Conservation (phyloP, 2,888 invertebrate genomes). For the Drepanosiphum platanoidis region DNA sequence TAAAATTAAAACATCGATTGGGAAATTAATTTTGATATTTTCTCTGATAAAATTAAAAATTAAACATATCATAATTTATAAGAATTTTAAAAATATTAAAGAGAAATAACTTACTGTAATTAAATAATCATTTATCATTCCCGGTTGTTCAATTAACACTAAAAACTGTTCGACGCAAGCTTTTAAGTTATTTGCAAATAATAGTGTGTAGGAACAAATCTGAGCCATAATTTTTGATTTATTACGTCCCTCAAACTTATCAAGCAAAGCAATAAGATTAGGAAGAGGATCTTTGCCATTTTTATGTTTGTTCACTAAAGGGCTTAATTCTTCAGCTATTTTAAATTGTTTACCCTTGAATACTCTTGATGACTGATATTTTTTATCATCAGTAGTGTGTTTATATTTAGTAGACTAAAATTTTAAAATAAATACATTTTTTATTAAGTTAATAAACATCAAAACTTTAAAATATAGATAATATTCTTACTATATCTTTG, state of each 20-base stretch:
- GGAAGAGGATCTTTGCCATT: constrained; percentile 27
- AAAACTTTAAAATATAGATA: background rate
- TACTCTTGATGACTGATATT: background rate
- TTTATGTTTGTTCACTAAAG: constrained; percentile 11
- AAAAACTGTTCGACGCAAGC: constrained; percentile 22
- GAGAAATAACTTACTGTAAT: background rate
- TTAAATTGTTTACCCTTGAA: background rate
- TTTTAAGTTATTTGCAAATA: constrained; percentile 28
- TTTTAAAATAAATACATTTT: constrained; percentile 4
- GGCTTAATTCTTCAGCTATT: background rate
- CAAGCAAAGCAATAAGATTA: background rate
- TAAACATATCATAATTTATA: constrained; percentile 33
- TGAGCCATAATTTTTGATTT: constrained; percentile 28
- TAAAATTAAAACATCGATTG: background rate
- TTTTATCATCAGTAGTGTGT: background rate
- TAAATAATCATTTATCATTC: constrained; percentile 2
- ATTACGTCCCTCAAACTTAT: background rate
- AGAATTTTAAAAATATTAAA: background rate
- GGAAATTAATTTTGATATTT: background rate
- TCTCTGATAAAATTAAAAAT: background rate
- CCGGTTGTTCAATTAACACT: constrained; percentile 14
- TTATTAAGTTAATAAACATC: background rate
- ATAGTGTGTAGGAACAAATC: constrained; percentile 46
- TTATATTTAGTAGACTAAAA: background rate
- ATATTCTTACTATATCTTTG: constrained; percentile 19